Base-by-base conservation (phyloP, 2,797 vertebrate species). In the Erethizon dorsatum region DNA sequence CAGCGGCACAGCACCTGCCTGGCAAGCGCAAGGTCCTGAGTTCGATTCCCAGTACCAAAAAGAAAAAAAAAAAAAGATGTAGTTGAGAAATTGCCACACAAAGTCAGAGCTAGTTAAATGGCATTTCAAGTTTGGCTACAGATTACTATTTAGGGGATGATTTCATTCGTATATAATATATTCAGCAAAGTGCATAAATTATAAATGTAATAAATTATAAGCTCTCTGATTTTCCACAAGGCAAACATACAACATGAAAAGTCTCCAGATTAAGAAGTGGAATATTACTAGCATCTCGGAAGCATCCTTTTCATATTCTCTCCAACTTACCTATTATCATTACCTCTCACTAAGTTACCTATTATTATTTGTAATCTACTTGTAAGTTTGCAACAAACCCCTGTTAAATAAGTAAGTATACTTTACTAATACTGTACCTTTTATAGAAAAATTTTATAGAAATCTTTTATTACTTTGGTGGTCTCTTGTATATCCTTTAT, bases 401-500 rank as follows among this genome's bases (percentile, higher is more conserved):
- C 85, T 90, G 33, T 41, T 77, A 95, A 93, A 65, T 59, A 59
- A 59, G 57, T n/a, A 61, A 69, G 18, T 73, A 67, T 41, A 61
- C 77, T 50, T 93, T 71, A 47, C 11, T 88, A 12, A 57, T 67
- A 63, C 28, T 10, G 33, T 47, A 56, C 26, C 20, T 61, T 50
- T 78, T 78, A 1, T 54, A 78, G 50, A 14, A 18, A 28, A 26
- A 26, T 75, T 57, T 90, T 56, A 56, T 59, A 89, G 47, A 96
- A 91, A 69, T 90, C 28, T 37, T 80, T 87, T 75, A 28, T 77
- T 95, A 90, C 67, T 84, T 69, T 83, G n/a, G n/a, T 61, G 17
- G 45, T 83, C 47, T 90, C n/a, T n/a, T n/a, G n/a, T n/a, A n/a
- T n/a, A n/a, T n/a, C n/a, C 59, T 86, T 91, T 91, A 33, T 88